Evolutionary conservation across 2,888 invertebrate genomes (phyloP).

Genomic region (Chloroclysta siterata): DNA sequence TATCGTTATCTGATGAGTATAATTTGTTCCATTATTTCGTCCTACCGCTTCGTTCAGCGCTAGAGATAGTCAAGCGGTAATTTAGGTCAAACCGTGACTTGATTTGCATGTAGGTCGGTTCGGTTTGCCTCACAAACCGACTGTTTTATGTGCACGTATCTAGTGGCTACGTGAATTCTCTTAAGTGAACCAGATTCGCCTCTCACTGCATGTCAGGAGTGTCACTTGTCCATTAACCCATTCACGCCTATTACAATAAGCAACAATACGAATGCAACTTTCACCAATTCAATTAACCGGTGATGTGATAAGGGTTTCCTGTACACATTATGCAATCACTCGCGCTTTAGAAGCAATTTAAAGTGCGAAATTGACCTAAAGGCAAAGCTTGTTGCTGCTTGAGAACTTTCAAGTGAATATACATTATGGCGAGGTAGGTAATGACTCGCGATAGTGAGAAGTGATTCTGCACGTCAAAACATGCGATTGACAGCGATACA

Average conservation of each 20-base stretch:
- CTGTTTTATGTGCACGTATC: slow-evolving; percentile 49
- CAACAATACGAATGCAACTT: slow-evolving; percentile 33
- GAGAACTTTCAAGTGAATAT: slow-evolving; percentile 58
- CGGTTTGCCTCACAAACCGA: slow-evolving; percentile 58
- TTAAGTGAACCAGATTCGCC: slow-evolving; percentile 37
- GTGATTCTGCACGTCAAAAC: slow-evolving; percentile 78
- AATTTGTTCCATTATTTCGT: slow-evolving; percentile 69
- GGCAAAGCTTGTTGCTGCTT: slow-evolving; percentile 59
- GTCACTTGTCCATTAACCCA: slow-evolving; percentile 40
- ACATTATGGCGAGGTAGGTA: slow-evolving; percentile 52
- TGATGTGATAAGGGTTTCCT: slow-evolving; percentile 27
- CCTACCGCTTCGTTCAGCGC: slow-evolving; percentile 60
- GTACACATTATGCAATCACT: slow-evolving; percentile 33
- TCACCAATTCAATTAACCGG: slow-evolving; percentile 29
- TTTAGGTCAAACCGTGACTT: slow-evolving; percentile 79
- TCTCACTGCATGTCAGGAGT: slow-evolving; percentile 55
- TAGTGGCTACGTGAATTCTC: slow-evolving; percentile 5
- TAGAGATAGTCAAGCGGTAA: slow-evolving; percentile 65
- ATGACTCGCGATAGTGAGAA: slow-evolving; percentile 61
- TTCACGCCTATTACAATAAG: slow-evolving; percentile 26
- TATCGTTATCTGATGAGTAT: slow-evolving; percentile 68
- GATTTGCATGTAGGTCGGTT: slow-evolving; percentile 77
- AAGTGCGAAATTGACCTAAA: slow-evolving; percentile 57
- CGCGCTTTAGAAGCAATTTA: slow-evolving; percentile 53
- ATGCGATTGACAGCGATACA: slow-evolving; percentile 81